Evolutionary conservation across 2,113 vertebrate species (phyloP).

Genomic region (Thunnus thynnus): DNA sequence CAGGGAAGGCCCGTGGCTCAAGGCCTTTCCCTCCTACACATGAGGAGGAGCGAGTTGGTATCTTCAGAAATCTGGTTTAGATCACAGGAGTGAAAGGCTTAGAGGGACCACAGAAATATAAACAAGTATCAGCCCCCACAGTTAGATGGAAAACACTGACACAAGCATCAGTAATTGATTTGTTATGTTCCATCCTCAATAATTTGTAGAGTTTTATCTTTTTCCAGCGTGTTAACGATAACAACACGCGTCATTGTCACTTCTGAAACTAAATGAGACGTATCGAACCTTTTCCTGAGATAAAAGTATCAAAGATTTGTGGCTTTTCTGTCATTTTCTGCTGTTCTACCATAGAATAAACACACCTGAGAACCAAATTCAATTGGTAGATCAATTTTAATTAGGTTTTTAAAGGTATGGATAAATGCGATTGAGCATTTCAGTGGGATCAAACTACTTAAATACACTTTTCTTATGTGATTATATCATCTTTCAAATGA

Average conservation of each 20-base stretch:
- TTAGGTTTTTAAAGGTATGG: no score
- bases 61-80: conserved; percentile 50
- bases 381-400: no score
- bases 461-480: background rate
- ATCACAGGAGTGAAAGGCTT: conserved; percentile 41
- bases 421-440: no score
- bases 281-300: background rate
- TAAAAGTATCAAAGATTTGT: background rate
- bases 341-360: background rate
- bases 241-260: no score
- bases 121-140: conserved; percentile 47
- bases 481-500: background rate
- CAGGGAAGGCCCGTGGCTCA: conserved; percentile 33
- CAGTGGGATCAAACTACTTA: no score
- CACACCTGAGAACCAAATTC: no score
- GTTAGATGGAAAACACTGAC: conserved; percentile 49
- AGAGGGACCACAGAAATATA: conserved; percentile 33
- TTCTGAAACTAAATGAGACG: no score
- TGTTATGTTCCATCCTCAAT: background rate
- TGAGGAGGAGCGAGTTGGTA: conserved; percentile 14
- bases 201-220: background rate
- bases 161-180: conserved; percentile 28
- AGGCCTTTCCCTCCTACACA: conserved; percentile 71
- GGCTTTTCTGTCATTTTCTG: background rate
- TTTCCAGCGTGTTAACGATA: background rate